Base-by-base conservation (phyloP, 2,888 invertebrate genomes). In the Pyrocoelia pectoralis region DNA sequence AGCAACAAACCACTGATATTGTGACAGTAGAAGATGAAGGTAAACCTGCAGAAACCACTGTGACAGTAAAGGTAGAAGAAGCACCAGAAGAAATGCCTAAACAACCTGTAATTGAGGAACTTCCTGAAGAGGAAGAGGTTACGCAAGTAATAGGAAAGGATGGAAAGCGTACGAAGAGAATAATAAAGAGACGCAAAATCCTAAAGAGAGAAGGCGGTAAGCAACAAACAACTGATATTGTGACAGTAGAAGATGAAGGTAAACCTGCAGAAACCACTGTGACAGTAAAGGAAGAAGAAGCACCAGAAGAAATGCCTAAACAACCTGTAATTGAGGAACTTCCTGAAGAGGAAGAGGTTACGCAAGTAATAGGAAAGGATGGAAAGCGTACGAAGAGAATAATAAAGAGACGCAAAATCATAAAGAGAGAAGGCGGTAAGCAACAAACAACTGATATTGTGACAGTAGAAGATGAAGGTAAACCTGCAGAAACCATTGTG, bases 171-270 rank as follows among this genome's bases (percentile, higher is more conserved):
- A 38, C 38, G 2, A 38, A 38, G 38, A 38, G 38, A 38, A 38
- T 38, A 5, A 38, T 38, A 6, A 38, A 38, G n/a, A 5, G 38
- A 9, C 5, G 38, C 77, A 0, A 77, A 51, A 78, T 82, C 1
- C 82, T 81, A 57, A 82, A 79, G 66, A 18, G 78, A 9, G 41
- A 51, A 24, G 56, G 56, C 14, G 77, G 79, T 65, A 81, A 75
- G 68, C 79, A 78, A 75, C 82, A 81, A 72, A 80, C 79, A 62
- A 70, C 72, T 59, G 52, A 73, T n/a, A 81, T 76, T 61, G 76
- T 38, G 5, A 38, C 38, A 38, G 12, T 38, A 8, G 38, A 38
- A 38, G 38, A 38, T 9, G 38, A 38, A 38, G 38, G 38, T 5
- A 38, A 38, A 38, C 38, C 38, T 38, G 38, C 38, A n/a, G 38